Base-by-base conservation (phyloP, 2,888 invertebrate species). In the Philereme transversata region DNA sequence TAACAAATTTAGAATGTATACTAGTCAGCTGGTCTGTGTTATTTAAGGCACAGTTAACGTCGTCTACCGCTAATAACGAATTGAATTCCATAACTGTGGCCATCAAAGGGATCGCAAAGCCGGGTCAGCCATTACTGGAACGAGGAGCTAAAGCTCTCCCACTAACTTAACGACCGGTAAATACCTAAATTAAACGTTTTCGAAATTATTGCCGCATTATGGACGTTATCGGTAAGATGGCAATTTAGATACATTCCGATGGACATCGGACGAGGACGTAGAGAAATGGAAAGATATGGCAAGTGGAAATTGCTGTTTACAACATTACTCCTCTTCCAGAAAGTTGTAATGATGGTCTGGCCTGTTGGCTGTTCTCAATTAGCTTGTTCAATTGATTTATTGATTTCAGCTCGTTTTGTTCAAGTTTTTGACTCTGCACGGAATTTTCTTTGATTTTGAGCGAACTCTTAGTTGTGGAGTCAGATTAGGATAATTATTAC, bases 121-220 rank as follows among this genome's bases (percentile, higher is more conserved):
- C 53, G 11, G 51, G 51, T 45, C 48, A 35, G 36, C 51, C 48
- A 58, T 62, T 57, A 62, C 50, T 4, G 46, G 53, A 47, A 57
- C 53, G 61, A 61, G 61, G 54, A 58, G 58, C 51, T 54, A 58
- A 53, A 51, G 48, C 38, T 50, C 50, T 48, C 71, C 69, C 75
- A 74, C 71, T 68, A 67, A 60, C 67, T 62, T 68, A 77, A 73
- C 76, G 75, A 79, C 75, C 76, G 73, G 71, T 79, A 78, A 83
- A 83, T 77, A 71, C 67, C 78, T 73, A 76, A 82, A 86, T 84
- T 84, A 81, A 84, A 78, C 78, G 75, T 77, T 77, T 74, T 80
- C 75, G 73, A 75, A 82, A 86, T 86, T 83, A 86, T 83, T 82
- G 74, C 81, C 61, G 76, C 71, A 82, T 83, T 78, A 79, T 75